Base-by-base conservation (phyloP, 2,113 vertebrate genomes). In the Sylvia atricapilla region DNA sequence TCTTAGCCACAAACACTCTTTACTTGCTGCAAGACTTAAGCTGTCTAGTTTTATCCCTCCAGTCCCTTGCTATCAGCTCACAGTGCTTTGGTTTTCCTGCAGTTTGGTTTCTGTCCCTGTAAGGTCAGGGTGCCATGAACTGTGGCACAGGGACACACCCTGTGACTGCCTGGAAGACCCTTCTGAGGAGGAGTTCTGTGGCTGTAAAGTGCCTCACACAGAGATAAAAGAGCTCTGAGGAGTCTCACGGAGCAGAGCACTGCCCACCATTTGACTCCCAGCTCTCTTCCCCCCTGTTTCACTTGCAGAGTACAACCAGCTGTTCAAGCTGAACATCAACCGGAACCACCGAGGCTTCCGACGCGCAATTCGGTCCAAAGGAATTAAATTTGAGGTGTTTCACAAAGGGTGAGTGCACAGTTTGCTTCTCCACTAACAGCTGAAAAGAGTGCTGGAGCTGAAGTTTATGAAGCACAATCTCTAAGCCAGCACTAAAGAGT, bases 311-410 rank as follows among this genome's bases (percentile, higher is more conserved):
- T 99, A 98, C 94, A 98, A 99, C 97, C 99, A 99, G 96, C 97
- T 98, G 84, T 99, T 99, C 97, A 99, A 98, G 28, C 85, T 99
- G 93, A 98, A 97, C 64, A 99, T 99, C 95, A 99, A 99, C 97
- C 98, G 99, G 3, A 99, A 98, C 95, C 99, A 99, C 97, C 97
- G 99, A 33, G 98, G 99, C 87, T 99, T 99, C 96, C 98, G 98
- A 74, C 98, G 99, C 72, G 97, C 98, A 2, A 95, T 99, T 89
- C 98, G 98, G 17, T 98, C 98, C 67, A 99, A 99, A 97, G 99
- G 99, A 82, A 97, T 99, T 77, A 99, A 99, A 90, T 99, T 99
- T 73, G 99, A 99, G 96, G 97, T 99, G 93, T 98, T 99, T 95
- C 99, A 99, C 97, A 99, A 99, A 98, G 99, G 99, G 99, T 99